These are phyloP conservation scores for Aphrophora alni DNA, from an alignment of 2,888 invertebrate species.

Conservation along the genomic window DNA sequence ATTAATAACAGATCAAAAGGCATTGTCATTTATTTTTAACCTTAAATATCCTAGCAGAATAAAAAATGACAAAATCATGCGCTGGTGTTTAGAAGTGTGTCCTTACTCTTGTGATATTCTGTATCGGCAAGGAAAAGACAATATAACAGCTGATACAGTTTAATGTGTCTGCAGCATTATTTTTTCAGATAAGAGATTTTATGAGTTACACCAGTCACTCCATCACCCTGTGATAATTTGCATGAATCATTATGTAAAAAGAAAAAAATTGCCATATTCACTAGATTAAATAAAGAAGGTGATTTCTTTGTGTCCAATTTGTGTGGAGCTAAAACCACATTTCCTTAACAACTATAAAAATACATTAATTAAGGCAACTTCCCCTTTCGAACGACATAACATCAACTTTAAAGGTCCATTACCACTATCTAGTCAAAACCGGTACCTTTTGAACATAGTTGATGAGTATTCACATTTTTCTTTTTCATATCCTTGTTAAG, in stretches of 20 bases:
- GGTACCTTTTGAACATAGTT: not conserved
- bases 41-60: slow-evolving; percentile 31
- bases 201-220: not conserved
- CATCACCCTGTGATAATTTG: not conserved
- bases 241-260: not conserved
- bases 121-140: slow-evolving; percentile 43
- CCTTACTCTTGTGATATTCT: slow-evolving; percentile 40
- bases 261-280: not conserved
- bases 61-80: slow-evolving; percentile 42
- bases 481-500: not conserved
- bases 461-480: not conserved
- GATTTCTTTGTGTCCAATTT: not conserved
- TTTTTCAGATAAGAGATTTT: no score
- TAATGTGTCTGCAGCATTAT: no score
- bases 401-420: not conserved
- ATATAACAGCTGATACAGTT: not conserved
- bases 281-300: not conserved
- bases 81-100: slow-evolving; percentile 40
- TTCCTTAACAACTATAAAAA: not conserved
- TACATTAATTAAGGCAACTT: no score
- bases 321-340: not conserved
- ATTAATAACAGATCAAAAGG: slow-evolving; percentile 33
- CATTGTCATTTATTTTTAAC: slow-evolving; percentile 41
- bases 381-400: not conserved
- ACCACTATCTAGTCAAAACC: not conserved